A percentile compares a stretch with the other conserved stretches of the same genome.
These are phyloP conservation scores for Drosophila pseudotakahashii DNA, from an alignment of 2,888 invertebrate genomes.

Conservation along the genomic window DNA sequence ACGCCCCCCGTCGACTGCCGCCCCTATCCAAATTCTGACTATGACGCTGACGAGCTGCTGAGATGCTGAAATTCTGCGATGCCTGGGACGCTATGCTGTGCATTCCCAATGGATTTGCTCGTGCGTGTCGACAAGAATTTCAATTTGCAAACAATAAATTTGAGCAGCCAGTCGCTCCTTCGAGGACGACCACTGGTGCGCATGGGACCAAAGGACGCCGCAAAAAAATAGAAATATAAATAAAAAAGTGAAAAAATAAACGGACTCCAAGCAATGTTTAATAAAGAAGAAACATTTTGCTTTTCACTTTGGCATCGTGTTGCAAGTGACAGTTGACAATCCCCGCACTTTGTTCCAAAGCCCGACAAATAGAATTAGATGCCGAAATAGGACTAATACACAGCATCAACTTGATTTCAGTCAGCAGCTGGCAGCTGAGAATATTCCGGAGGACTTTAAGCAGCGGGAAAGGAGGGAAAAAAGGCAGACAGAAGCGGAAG, in stretches of 20 bases:
- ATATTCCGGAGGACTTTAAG: constrained; percentile 23
- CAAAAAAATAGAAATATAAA: constrained; percentile 14
- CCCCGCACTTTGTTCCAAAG: constrained; percentile 53
- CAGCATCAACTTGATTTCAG: constrained; percentile 47
- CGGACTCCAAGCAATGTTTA: constrained; percentile 49
- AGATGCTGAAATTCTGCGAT: constrained; percentile 25
- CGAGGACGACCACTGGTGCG: constrained; percentile 36
- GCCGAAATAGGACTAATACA: constrained; percentile 56
- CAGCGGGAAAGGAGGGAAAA: constrained; percentile 20
- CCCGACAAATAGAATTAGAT: constrained; percentile 58
- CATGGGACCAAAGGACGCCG: constrained; percentile 9
- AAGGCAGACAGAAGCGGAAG: constrained; percentile 51
- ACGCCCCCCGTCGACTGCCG: constrained; percentile 1
- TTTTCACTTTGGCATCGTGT: constrained; percentile 47
- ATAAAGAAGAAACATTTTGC: constrained; percentile 56
- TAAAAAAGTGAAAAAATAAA: constrained; percentile 11
- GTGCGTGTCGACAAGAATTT: constrained; percentile 80
- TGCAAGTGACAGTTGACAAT: constrained; percentile 76
- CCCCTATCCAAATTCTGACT: constrained; percentile 86
- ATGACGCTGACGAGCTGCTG: constrained; percentile 88
- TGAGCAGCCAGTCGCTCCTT: constrained; percentile 65
- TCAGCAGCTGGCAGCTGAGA: constrained; percentile 3
- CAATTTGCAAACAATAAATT: constrained; percentile 79
- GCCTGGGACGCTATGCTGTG: constrained; percentile 47
- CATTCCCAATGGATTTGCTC: constrained; percentile 76